These are phyloP conservation scores for Corella eumyota DNA, from an alignment of 23 tunicate genomes.

Conservation along the genomic window DNA sequence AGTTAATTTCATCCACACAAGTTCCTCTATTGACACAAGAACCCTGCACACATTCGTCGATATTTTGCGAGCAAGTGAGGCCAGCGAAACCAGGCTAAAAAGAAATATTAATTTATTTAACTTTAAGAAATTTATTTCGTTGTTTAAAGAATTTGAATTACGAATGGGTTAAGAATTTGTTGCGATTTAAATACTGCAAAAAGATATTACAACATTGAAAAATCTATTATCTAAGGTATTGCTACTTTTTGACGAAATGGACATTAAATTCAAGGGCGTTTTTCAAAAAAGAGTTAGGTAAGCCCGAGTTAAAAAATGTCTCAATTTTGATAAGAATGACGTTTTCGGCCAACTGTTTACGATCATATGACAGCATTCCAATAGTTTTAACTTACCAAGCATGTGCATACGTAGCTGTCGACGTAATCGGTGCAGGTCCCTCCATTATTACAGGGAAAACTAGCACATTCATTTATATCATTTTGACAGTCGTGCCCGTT, in stretches of 20 bases:
- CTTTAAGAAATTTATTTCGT: background rate
- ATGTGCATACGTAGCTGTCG: conserved; percentile 65
- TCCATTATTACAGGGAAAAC: conserved; percentile 64
- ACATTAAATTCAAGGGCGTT: too few species aligned
- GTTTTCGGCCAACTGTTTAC: too few species aligned
- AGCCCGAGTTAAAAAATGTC: too few species aligned
- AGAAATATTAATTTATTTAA: background rate
- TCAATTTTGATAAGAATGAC: too few species aligned
- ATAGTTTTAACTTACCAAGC: conserved; percentile 80
- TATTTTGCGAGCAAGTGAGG: conserved; percentile 26
- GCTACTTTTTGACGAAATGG: too few species aligned
- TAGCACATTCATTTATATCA: conserved; percentile 72
- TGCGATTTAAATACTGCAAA: background rate
- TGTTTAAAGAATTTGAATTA: conserved; percentile 1
- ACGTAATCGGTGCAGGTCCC: conserved; percentile 72
- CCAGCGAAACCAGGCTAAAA: conserved; percentile 72
- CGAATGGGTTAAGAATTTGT: background rate
- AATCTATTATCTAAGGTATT: too few species aligned
- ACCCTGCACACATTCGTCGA: conserved; percentile 52
- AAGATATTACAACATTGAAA: background rate
- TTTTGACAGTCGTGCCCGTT: conserved; percentile 46
- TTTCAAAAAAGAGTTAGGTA: too few species aligned
- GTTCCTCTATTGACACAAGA: conserved; percentile 83
- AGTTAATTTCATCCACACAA: conserved; percentile 64
- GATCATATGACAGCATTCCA: too few species aligned